phyloP scores from a whole-genome alignment of 2,797 vertebrate species.

The Botia kubotai region DNA sequence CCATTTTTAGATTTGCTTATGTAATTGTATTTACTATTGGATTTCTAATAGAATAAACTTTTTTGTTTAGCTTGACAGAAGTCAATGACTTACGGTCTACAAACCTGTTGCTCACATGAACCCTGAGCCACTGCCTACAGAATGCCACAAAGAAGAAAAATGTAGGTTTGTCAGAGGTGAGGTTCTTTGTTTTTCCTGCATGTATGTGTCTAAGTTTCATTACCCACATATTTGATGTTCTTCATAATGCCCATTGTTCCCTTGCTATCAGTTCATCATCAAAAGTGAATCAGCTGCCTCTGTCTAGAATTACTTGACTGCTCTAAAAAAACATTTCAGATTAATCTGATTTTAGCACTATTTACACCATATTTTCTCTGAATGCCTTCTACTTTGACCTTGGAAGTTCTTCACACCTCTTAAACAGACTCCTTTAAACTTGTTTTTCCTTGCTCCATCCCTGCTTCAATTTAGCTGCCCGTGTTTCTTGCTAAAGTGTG shows the following conservation, averaged over 20 bases:
- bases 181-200: constrained; percentile 19
- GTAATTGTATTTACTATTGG: constrained; percentile 29
- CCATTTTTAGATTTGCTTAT: not conserved
- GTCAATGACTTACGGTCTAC: constrained; percentile 95
- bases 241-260: not conserved
- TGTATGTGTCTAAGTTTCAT: not conserved
- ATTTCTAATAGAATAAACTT: constrained; percentile 6
- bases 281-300: not conserved
- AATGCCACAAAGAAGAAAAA: constrained; percentile 96
- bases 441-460: constrained; percentile 18
- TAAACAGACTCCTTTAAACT: not conserved
- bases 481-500: constrained; percentile 50
- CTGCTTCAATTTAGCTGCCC: not conserved
- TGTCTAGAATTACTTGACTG: not conserved
- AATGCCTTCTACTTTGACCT: not conserved
- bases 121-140: constrained; percentile 92
- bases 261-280: not conserved
- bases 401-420: not conserved
- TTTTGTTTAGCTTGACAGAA: constrained; percentile 87
- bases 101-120: constrained; percentile 91
- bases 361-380: no score
- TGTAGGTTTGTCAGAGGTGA: constrained; percentile 92
- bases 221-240: not conserved
- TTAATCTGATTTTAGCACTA: not conserved
- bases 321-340: not conserved